phyloP scores from a whole-genome alignment of 2,888 invertebrate species.

The Pollenia angustigena region DNA sequence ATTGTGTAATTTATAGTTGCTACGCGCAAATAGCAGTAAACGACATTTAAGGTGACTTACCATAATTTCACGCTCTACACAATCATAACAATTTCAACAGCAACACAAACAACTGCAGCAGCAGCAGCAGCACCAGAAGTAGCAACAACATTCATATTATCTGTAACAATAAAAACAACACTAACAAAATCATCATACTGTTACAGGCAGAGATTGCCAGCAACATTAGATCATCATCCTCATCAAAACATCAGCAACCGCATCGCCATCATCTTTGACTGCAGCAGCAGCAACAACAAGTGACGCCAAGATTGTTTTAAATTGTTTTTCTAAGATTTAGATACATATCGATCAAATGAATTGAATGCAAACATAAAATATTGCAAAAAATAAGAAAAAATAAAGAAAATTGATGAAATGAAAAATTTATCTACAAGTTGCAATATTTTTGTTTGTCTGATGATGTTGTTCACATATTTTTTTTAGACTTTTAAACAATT shows the following conservation, averaged over 20 bases:
- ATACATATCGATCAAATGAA: constrained; percentile 31
- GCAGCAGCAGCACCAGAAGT: constrained; percentile 25
- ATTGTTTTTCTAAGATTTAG: constrained; percentile 51
- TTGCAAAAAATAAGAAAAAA: constrained; percentile 5
- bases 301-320: constrained; percentile 66
- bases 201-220: constrained; percentile 38
- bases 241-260: constrained; percentile 39
- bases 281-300: constrained; percentile 24
- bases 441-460: constrained; percentile 33
- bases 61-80: constrained; percentile 78
- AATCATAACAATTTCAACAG: constrained; percentile 45
- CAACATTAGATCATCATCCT: constrained; percentile 55
- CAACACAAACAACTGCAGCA: constrained; percentile 44
- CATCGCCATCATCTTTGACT: constrained; percentile 24
- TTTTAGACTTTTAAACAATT: constrained; percentile 50
- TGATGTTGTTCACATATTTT: constrained; percentile 45
- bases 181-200: constrained; percentile 55
- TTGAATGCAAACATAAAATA: constrained; percentile 44
- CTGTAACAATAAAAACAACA: not conserved
- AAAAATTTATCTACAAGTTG: constrained; percentile 41
- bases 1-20: constrained; percentile 78
- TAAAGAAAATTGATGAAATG: constrained; percentile 1
- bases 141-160: constrained; percentile 31
- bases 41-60: constrained; percentile 75
- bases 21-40: constrained; percentile 74